Conservation (phyloP, 2,888 invertebrate genomes). For the Cyaniris semiargus region DNA sequence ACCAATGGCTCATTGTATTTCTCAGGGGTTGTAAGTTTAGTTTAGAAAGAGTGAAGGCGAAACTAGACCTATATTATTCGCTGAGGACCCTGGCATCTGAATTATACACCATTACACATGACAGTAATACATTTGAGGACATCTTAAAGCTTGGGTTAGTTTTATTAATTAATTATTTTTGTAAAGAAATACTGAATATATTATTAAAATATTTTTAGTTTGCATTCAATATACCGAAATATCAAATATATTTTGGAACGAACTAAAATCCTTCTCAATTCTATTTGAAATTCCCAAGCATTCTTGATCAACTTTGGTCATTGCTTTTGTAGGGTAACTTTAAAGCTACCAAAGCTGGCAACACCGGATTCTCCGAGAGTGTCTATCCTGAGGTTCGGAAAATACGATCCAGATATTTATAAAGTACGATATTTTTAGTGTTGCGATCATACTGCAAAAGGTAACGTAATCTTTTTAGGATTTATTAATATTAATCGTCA, state of each 20-base stretch:
- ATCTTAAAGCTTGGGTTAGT: conserved; percentile 45
- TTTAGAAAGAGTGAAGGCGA: conserved; percentile 80
- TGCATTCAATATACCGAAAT: no score
- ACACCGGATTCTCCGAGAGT: conserved; percentile 65
- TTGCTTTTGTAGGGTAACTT: conserved; percentile 37
- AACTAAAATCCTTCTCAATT: no score
- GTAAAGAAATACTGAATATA: not conserved
- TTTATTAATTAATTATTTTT: not conserved
- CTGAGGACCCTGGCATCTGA: conserved; percentile 76
- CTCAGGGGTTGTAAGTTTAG: conserved; percentile 84
- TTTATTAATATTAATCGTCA: not conserved
- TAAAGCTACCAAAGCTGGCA: conserved; percentile 55
- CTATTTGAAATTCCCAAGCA: not conserved
- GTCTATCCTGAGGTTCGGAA: conserved; percentile 74
- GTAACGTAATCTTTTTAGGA: conserved; percentile 43
- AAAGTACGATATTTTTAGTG: conserved; percentile 56
- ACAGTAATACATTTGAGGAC: conserved; percentile 45
- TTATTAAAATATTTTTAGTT: no score
- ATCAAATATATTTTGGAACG: no score
- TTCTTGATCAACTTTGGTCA: not conserved
- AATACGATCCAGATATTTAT: conserved; percentile 66
- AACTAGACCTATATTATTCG: conserved; percentile 80
- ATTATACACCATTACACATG: conserved; percentile 52
- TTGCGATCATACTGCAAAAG: conserved; percentile 51
- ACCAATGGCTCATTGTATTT: conserved; percentile 82